A percentile compares a stretch with the other conserved stretches of the same genome.
Evolutionary conservation across 2,888 invertebrate species (phyloP).

Genomic region (Stenodera caucasica): DNA sequence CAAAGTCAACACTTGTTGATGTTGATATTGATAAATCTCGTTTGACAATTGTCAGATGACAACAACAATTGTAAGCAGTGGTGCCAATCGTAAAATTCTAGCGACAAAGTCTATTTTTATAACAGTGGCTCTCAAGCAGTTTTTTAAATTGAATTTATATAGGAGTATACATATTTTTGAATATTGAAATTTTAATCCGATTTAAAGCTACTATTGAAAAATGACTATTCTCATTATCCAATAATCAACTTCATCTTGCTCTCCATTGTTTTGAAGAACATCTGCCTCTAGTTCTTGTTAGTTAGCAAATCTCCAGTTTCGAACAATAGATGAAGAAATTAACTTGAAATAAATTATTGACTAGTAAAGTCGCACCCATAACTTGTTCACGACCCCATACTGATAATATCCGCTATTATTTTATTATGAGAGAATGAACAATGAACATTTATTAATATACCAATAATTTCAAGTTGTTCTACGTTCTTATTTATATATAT

Average conservation of each 20-base stretch:
- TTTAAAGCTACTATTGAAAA: background rate
- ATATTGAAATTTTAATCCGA: background rate
- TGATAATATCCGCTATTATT: background rate
- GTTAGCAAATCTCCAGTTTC: background rate
- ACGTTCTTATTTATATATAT: background rate
- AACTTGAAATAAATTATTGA: background rate
- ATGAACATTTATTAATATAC: slow-evolving; percentile 34
- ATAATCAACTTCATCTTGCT: background rate
- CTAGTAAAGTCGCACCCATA: background rate
- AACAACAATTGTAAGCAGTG: background rate
- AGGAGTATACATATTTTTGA: too few relatives aligned
- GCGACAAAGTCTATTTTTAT: too few relatives aligned
- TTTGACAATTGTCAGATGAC: slow-evolving; percentile 1
- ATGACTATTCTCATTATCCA: background rate
- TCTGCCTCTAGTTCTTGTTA: background rate
- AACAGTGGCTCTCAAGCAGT: too few relatives aligned
- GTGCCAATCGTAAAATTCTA: too few relatives aligned
- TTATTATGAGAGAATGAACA: slow-evolving; percentile 31
- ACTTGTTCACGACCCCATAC: background rate
- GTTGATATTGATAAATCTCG: background rate
- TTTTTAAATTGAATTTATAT: too few relatives aligned
- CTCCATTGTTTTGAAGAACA: background rate
- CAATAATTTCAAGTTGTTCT: slow-evolving; percentile 24
- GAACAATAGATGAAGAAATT: background rate
- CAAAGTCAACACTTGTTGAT: background rate